These are phyloP conservation scores for Chanos chanos DNA, from an alignment of 2,797 vertebrate genomes.

Conservation along the genomic window DNA sequence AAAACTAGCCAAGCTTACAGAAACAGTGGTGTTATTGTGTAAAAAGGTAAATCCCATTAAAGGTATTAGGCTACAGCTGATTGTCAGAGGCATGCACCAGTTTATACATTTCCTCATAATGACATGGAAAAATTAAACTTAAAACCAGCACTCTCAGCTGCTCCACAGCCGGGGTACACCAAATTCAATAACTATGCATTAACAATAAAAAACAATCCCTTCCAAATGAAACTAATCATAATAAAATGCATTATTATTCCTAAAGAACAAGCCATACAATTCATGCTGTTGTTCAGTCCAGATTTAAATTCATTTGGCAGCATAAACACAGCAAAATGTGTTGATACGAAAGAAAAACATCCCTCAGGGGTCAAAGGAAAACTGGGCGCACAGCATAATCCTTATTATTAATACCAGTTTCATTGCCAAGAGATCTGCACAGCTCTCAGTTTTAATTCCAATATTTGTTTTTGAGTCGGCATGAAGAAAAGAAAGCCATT, in stretches of 20 bases:
- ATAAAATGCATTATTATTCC: slow-evolving; percentile 5
- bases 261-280: background rate
- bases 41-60: slow-evolving; percentile 63
- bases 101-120: no score
- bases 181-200: no score
- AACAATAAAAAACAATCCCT: slow-evolving; percentile 14
- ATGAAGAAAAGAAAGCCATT: slow-evolving; percentile 53
- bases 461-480: slow-evolving; percentile 46
- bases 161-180: no score
- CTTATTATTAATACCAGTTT: slow-evolving; percentile 44
- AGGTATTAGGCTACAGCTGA: slow-evolving; percentile 49
- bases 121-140: no score
- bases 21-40: slow-evolving; percentile 50
- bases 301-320: slow-evolving; percentile 19
- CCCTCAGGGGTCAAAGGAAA: slow-evolving; percentile 33
- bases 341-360: slow-evolving; percentile 14
- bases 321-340: slow-evolving; percentile 16
- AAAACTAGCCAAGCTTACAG: slow-evolving; percentile 33
- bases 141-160: background rate
- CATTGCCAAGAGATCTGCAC: slow-evolving; percentile 45
- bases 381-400: slow-evolving; percentile 47
- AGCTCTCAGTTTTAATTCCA: slow-evolving; percentile 51
- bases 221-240: slow-evolving; percentile 21
- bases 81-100: slow-evolving; percentile 8
- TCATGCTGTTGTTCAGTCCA: slow-evolving; percentile 20